A percentile compares a stretch with the other conserved stretches of the same genome.
These are phyloP conservation scores for Spermophilus dauricus DNA, from an alignment of 2,113 vertebrate species.

Conservation along the genomic window DNA sequence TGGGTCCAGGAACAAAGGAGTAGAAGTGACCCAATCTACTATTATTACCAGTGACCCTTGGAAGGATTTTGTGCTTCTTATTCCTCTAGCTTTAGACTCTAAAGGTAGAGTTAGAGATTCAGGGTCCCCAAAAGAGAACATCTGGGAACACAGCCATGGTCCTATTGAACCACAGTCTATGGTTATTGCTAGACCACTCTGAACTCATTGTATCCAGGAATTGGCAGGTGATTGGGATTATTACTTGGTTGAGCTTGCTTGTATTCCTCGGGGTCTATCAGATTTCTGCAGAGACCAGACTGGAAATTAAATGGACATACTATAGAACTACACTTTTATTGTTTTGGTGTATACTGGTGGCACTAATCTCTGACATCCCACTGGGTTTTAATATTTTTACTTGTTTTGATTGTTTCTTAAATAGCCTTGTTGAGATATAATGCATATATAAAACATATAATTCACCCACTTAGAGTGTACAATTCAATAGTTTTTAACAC, in stretches of 20 bases:
- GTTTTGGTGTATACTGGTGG: neutral
- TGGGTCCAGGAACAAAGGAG: neutral
- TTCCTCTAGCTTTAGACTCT: neutral
- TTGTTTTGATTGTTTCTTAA: constrained; percentile 3
- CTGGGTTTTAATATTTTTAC: constrained; percentile 19
- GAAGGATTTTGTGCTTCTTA: neutral
- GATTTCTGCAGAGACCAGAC: neutral
- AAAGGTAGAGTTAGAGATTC: neutral
- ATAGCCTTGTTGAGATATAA: constrained; percentile 9
- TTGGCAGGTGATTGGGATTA: neutral
- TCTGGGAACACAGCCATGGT: neutral
- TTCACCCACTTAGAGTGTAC: neutral
- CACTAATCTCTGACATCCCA: neutral
- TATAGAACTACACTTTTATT: neutral
- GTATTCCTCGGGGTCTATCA: neutral
- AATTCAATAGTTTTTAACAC: constrained; percentile 1
- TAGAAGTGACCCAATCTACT: neutral
- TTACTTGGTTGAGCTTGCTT: neutral
- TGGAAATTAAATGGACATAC: neutral
- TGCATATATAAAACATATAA: neutral
- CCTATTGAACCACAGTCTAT: neutral
- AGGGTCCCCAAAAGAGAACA: neutral
- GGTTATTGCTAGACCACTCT: neutral
- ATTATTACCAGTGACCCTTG: neutral
- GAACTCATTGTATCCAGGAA: neutral